A percentile compares a stretch with the other conserved stretches of the same genome.
Evolutionary conservation across 2,888 invertebrate species (phyloP).

Genomic region (Argyra leucocephala): DNA sequence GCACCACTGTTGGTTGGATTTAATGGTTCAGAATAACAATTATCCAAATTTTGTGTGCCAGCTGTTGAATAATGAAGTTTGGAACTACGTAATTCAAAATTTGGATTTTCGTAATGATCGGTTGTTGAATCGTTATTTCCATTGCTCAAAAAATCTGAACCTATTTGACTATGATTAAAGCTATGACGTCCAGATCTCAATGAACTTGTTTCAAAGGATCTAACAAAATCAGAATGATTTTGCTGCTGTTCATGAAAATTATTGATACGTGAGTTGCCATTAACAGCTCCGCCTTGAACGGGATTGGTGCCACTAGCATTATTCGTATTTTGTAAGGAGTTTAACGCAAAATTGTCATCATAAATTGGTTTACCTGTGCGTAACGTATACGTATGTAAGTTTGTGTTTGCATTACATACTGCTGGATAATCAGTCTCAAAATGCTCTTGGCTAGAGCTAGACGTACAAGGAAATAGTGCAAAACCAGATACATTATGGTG

Average conservation of each 20-base stretch:
- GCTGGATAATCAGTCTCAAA: conserved; percentile 76
- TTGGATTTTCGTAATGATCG: conserved; percentile 45
- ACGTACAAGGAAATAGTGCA: conserved; percentile 71
- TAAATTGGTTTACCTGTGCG: conserved; percentile 68
- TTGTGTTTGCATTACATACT: conserved; percentile 76
- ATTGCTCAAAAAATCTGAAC: neutral
- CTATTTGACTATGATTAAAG: conserved; percentile 14
- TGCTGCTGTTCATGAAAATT: conserved; percentile 32
- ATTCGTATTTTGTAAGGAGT: conserved; percentile 38
- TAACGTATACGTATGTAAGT: conserved; percentile 72
- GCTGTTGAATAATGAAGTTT: conserved; percentile 22
- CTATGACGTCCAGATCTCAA: conserved; percentile 29
- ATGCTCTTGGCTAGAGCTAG: conserved; percentile 74
- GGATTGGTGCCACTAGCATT: conserved; percentile 13
- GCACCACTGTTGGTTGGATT: conserved; percentile 23
- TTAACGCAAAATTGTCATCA: conserved; percentile 54
- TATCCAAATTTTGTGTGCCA: conserved; percentile 31
- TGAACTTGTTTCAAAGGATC: conserved; percentile 40
- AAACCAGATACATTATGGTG: conserved; percentile 61
- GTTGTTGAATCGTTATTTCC: conserved; percentile 29
- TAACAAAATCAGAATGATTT: conserved; percentile 36
- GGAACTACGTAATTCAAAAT: conserved; percentile 37
- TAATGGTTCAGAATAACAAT: conserved; percentile 42
- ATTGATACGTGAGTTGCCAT: conserved; percentile 14
- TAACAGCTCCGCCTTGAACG: neutral